These are phyloP conservation scores for Alectoris magna DNA, from an alignment of 2,797 vertebrate genomes.

Conservation along the genomic window DNA sequence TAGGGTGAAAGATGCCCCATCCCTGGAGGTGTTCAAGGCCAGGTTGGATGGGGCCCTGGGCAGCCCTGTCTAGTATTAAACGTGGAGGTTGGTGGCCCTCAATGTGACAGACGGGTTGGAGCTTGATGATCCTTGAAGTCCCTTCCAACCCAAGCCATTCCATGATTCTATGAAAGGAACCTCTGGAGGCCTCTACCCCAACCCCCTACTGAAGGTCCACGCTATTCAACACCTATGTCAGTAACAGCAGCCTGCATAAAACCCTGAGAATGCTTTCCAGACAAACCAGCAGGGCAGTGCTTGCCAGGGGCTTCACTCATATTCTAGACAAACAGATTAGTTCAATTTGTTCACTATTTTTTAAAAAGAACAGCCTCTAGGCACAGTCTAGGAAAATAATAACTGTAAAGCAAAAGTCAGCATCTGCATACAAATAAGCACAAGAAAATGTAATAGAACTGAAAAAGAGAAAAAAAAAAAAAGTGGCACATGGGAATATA, in stretches of 20 bases:
- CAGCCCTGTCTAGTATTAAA: no score
- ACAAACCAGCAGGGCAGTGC: neutral
- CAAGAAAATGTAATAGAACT: neutral
- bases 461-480: neutral
- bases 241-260: neutral
- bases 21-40: no score
- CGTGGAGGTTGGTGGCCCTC: no score
- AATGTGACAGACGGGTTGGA: no score
- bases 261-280: neutral
- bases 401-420: neutral
- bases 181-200: neutral
- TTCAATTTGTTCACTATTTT: neutral
- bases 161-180: neutral
- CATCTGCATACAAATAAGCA: neutral
- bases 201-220: neutral
- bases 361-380: neutral
- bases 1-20: neutral
- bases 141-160: no score
- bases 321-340: slow-evolving; percentile 9
- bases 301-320: neutral
- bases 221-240: neutral
- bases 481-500: neutral
- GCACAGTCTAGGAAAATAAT: neutral
- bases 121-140: no score
- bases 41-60: no score